phyloP scores from a whole-genome alignment of 2,797 vertebrate genomes.

The Dipus sagitta region DNA sequence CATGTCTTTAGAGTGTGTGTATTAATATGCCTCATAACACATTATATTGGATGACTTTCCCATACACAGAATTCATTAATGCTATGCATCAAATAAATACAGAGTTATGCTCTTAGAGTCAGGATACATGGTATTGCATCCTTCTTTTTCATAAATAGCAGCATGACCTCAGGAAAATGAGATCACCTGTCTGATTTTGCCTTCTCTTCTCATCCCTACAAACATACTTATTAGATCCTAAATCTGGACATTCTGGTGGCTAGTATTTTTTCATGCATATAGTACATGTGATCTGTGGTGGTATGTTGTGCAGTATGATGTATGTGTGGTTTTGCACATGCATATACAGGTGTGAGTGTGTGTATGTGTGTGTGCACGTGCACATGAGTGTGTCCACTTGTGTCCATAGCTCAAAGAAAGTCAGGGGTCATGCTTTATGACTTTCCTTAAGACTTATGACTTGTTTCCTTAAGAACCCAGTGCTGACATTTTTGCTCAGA shows the following conservation, averaged over 20 bases:
- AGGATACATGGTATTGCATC: background rate
- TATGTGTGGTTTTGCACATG: too few species aligned
- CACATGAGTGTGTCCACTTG: too few species aligned
- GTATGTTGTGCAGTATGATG: too few species aligned
- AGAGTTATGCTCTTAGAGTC: background rate
- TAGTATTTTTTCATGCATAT: background rate
- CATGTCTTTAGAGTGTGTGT: background rate
- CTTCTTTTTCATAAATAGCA: background rate
- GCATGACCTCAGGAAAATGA: background rate
- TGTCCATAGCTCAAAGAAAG: too few species aligned
- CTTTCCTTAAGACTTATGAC: too few species aligned
- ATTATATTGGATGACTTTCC: background rate
- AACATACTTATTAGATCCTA: constrained; percentile 5
- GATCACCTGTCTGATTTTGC: background rate
- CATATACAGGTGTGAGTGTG: too few species aligned
- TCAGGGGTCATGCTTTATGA: too few species aligned
- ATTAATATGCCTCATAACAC: background rate
- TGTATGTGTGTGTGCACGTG: too few species aligned
- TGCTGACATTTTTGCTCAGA: too few species aligned
- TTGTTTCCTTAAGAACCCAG: too few species aligned
- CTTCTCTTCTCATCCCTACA: background rate
- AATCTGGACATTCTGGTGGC: background rate
- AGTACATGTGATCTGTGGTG: too few species aligned
- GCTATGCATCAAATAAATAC: background rate
- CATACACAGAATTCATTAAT: background rate